Conservation (phyloP, 2,113 vertebrate genomes). For the Uropsilus gracilis region DNA sequence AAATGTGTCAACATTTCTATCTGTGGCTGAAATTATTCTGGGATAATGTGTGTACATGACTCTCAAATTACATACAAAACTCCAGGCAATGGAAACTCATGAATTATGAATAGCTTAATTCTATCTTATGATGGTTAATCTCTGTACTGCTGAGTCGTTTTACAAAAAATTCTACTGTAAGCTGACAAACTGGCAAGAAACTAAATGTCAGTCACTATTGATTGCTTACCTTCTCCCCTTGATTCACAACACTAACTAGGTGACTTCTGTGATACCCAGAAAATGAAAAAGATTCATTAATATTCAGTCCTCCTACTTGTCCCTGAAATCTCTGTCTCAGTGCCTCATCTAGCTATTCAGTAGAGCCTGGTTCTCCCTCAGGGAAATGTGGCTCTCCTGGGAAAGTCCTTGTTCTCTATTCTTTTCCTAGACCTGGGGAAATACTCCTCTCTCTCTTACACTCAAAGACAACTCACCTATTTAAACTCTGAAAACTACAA, state of each 20-base stretch:
- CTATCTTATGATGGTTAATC: neutral
- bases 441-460: neutral
- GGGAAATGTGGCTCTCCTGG: neutral
- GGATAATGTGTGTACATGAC: neutral
- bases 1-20: neutral
- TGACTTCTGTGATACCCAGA: neutral
- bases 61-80: neutral
- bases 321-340: neutral
- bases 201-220: neutral
- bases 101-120: neutral
- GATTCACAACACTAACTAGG: neutral
- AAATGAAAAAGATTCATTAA: neutral
- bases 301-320: neutral
- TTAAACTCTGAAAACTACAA: slow-evolving; percentile 9
- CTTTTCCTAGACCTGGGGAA: neutral
- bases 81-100: neutral
- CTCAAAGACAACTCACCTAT: neutral
- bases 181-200: neutral
- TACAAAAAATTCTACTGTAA: neutral
- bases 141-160: neutral
- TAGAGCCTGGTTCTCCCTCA: neutral
- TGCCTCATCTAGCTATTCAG: neutral
- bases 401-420: neutral
- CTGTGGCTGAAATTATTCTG: neutral
- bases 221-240: neutral